phyloP scores from a whole-genome alignment of 2,797 vertebrate species.

The Ctenosaura bakeri region DNA sequence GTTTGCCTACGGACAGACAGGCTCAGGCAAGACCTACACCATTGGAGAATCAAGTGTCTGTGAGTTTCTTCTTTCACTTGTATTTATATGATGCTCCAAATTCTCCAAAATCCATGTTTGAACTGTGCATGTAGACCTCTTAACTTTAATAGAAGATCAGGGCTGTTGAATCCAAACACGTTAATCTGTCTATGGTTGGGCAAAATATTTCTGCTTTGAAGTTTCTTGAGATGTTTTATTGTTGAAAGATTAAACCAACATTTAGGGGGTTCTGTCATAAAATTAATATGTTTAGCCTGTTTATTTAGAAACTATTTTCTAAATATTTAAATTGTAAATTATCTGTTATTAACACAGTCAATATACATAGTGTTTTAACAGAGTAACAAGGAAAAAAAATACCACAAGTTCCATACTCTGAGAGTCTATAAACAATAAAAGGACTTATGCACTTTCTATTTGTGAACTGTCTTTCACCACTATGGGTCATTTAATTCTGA shows the following conservation, averaged over 20 bases:
- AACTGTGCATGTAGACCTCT: not conserved
- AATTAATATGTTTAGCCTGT: not conserved
- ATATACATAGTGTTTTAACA: not conserved
- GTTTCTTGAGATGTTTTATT: rapidly evolving
- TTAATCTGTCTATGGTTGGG: not conserved
- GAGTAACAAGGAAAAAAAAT: not conserved
- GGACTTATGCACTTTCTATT: not conserved
- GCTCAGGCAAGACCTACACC: conserved; percentile 97
- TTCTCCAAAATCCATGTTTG: not conserved
- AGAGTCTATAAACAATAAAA: too few species aligned
- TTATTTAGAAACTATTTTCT: not conserved
- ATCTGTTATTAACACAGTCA: not conserved
- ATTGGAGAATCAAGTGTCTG: conserved; percentile 95
- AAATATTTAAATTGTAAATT: not conserved
- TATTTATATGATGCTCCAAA: not conserved
- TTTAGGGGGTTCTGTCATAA: not conserved
- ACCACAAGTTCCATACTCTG: not conserved
- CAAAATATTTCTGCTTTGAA: not conserved
- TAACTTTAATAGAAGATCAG: not conserved
- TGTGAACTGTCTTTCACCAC: not conserved
- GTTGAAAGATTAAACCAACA: not conserved
- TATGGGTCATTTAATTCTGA: not conserved
- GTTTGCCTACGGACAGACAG: conserved; percentile 96
- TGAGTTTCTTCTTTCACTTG: conserved; percentile 78
- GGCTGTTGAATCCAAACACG: not conserved